A percentile compares a stretch with the other conserved stretches of the same genome.
phyloP scores from a whole-genome alignment of 2,888 invertebrate species.

The Stenoptilia bipunctidactyla region DNA sequence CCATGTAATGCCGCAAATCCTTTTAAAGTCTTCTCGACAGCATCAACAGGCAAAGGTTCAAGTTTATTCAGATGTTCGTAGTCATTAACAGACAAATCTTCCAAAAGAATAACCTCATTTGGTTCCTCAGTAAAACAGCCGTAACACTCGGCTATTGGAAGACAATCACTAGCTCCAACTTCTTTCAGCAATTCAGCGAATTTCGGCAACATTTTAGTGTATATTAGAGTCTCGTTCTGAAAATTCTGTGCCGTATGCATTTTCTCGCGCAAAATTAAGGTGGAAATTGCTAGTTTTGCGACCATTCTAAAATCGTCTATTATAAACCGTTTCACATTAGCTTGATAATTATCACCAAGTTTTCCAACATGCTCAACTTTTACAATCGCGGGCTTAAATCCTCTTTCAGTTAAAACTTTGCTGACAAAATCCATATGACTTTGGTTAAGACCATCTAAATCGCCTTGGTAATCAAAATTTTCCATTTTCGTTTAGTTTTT shows the following conservation, averaged over 20 bases:
- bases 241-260: conserved; percentile 17
- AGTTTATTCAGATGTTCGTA: conserved; percentile 25
- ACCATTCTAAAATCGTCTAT: conserved; percentile 21
- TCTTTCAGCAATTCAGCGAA: conserved; percentile 21
- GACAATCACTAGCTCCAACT: conserved; percentile 20
- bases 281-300: conserved; percentile 24
- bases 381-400: conserved; percentile 14
- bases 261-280: conserved; percentile 13
- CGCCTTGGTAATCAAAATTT: background rate
- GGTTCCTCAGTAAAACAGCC: conserved; percentile 19
- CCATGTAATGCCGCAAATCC: conserved; percentile 26
- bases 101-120: conserved; percentile 29
- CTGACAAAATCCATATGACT: background rate
- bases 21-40: conserved; percentile 21
- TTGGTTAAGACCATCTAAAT: background rate
- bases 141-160: conserved; percentile 25
- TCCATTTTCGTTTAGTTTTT: no score
- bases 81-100: conserved; percentile 23
- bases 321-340: conserved; percentile 22
- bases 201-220: conserved; percentile 24
- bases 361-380: conserved; percentile 22
- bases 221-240: conserved; percentile 27
- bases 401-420: background rate
- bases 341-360: conserved; percentile 28
- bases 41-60: conserved; percentile 2